phyloP scores from a whole-genome alignment of 2,888 invertebrate species.

The Volucella bombylans region DNA sequence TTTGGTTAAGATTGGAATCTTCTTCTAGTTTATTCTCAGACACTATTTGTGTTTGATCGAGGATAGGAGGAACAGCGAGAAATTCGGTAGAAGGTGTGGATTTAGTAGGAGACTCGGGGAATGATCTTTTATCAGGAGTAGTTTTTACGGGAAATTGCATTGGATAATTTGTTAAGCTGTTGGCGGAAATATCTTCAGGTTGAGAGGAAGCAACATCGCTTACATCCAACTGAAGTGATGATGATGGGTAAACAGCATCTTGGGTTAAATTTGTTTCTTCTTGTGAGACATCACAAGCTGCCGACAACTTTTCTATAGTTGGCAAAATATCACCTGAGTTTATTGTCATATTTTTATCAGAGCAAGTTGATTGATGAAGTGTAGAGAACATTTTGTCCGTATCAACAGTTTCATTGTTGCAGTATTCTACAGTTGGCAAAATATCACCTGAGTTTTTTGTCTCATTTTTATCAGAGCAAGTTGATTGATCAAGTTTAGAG shows the following conservation, averaged over 20 bases:
- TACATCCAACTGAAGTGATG: slow-evolving; percentile 1
- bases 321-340: slow-evolving; percentile 12
- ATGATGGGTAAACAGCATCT: background rate
- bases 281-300: background rate
- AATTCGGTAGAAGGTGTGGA: slow-evolving; percentile 10
- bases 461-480: background rate
- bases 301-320: slow-evolving; percentile 18
- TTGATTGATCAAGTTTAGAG: slow-evolving; percentile 1
- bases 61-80: background rate
- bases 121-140: slow-evolving; percentile 5
- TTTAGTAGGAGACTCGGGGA: slow-evolving; percentile 46
- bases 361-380: background rate
- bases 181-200: slow-evolving; percentile 5
- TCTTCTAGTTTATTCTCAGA: background rate
- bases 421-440: slow-evolving; percentile 30
- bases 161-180: background rate
- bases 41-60: background rate
- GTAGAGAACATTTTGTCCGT: slow-evolving; percentile 37
- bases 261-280: slow-evolving; percentile 23
- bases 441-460: slow-evolving; percentile 13
- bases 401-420: slow-evolving; percentile 48
- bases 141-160: slow-evolving; percentile 53
- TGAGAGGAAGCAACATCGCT: background rate
- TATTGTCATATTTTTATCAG: slow-evolving; percentile 1
- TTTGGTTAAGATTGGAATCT: slow-evolving; percentile 13